Base-by-base conservation (phyloP, 2,113 vertebrate species). In the Pomatostomus ruficeps region DNA sequence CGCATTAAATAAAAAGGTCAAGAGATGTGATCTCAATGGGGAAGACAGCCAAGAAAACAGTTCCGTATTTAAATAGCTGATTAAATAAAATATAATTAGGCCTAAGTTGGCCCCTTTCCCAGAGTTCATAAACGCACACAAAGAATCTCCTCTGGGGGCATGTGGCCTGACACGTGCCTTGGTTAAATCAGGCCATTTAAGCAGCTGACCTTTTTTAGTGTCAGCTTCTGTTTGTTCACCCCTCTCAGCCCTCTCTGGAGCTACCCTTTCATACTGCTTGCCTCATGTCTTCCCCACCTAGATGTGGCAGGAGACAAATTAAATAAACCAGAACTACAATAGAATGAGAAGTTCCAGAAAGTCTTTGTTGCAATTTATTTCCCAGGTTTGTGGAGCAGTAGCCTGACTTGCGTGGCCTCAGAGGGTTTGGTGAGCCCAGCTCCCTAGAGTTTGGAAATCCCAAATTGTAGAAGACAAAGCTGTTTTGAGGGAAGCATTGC, bases 81-180 rank as follows among this genome's bases (percentile, higher is more conserved):
- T 97, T 98, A 97, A 97, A 97, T 95, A 96, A 96, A 98, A 97
- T 96, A 97, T 96, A 97, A 98, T 96, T 96, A 98, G 81, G 82
- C 74, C 77, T 96, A 90, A 88, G 85, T 91, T 97, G 96, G 96
- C 93, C 96, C 68, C 91, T 95, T 91, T 97, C 97, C 97, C 96
- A 92, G 97, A 97, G 96, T 97, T 97, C 96, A 94, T 97, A 97
- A 98, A 96, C 21, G n/a, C 71, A 96, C 91, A 94, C 51, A 78
- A 91, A 78, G 85, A 84, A 88, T 82, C 75, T 95, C 93, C 93
- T 74, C 43, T 45, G 94, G 77, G 95, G 94, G 52, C 54, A 65
- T 73, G 38, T 12, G 85, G 66, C 81, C 94, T 91, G 75, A 92
- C 36, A 8, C 33, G 35, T 94, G 73, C 80, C 95, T 91, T 80